Percentiles rank a stretch among this genome's conserved stretches.
Conservation (phyloP, 2,888 invertebrate species). For the Eremobia ochroleuca region DNA sequence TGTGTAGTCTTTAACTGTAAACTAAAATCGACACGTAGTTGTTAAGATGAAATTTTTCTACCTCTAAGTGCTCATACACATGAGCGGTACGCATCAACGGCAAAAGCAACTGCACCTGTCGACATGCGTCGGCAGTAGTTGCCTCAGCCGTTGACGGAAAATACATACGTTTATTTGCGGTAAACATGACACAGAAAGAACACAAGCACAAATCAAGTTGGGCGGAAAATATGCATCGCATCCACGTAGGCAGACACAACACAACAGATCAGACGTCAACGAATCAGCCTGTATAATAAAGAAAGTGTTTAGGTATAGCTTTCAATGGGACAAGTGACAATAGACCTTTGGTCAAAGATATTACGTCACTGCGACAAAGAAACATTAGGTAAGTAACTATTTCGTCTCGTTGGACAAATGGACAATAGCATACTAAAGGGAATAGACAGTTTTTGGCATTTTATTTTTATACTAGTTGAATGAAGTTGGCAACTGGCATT, state of each 20-base stretch:
- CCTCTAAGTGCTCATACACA: neutral
- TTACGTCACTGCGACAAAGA: slow-evolving; percentile 46
- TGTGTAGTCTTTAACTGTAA: no score
- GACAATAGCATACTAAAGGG: slow-evolving; percentile 2
- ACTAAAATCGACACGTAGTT: no score
- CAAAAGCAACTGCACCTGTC: no score
- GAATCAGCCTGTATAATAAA: slow-evolving; percentile 29
- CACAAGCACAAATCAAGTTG: neutral
- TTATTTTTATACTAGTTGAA: neutral
- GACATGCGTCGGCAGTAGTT: neutral
- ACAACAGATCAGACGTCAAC: no score
- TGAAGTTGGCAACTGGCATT: neutral
- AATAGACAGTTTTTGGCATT: neutral
- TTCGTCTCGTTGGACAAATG: slow-evolving; percentile 5
- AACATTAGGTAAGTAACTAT: slow-evolving; percentile 21
- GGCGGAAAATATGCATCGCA: neutral
- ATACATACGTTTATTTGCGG: neutral
- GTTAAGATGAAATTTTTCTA: no score
- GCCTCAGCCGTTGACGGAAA: no score
- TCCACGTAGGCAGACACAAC: neutral
- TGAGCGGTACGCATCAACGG: no score
- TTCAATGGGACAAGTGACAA: slow-evolving; percentile 51
- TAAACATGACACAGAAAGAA: neutral
- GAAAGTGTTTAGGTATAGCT: slow-evolving; percentile 49
- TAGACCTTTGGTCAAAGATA: slow-evolving; percentile 24